Evolutionary conservation across 2,797 vertebrate genomes (phyloP), one percentile per base, ranked within the genome.

Genomic region (Cuniculus paca): DNA sequence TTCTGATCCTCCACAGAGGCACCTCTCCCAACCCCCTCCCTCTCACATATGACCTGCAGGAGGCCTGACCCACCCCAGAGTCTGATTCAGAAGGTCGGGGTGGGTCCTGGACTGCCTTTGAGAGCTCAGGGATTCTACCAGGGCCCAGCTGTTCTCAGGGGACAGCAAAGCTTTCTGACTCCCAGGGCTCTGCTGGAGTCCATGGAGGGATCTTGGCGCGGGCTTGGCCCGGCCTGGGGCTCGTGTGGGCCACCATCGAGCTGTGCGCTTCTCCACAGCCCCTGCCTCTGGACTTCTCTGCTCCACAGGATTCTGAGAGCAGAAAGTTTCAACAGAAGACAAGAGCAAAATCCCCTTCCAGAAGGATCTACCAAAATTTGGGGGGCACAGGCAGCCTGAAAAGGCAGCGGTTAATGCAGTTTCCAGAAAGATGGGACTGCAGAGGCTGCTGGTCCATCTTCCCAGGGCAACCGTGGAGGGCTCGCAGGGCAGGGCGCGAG

Each of bases 261-360:
- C 36, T 45, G 0, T 2, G 4, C 24, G 36, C 78, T 63, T 42
- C 82, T n/a, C 52, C 52, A 50, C 12, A 58, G 52, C 28, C 16
- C 28, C 36, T 9, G 2, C 13, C 75, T 88, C 61, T 50, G n/a
- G 52, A 48, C 63, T 63, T 87, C 58, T 88, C 50, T 52, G 63
- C 83, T 77, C 28, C 39, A 54, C 39, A 2, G 12, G 34, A 65
- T 81, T 60, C 82, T 65, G 11, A 50, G 11, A 63, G 65, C 63
- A 91, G 20, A 85, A 36, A 82, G 48, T 94, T 88, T 90, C 28
- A n/a, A 74, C 45, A 89, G 54, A 54, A 77, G 28, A 36, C n/a
- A 84, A 87, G 54, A 83, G 50, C 8, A 17, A 65, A n/a, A 82
- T 70, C 42, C 50, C 42, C 36, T 85, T 92, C 50, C 26, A 31